phyloP scores from a whole-genome alignment of 2,888 invertebrate species.

The Athalia cordata region DNA sequence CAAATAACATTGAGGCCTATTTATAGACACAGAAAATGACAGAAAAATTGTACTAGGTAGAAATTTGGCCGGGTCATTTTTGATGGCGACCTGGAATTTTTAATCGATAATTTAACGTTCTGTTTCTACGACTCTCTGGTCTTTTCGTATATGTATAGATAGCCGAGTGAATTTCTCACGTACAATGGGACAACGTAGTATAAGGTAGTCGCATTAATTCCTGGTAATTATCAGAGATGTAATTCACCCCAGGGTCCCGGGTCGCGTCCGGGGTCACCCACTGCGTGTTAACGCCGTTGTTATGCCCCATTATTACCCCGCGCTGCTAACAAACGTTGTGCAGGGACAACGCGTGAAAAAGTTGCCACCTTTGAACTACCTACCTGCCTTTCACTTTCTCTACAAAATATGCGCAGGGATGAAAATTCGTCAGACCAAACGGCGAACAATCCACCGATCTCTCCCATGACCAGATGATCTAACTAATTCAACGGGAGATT shows the following conservation, averaged over 20 bases:
- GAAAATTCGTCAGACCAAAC: neutral
- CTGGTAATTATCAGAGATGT: conserved; percentile 72
- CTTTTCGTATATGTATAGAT: neutral
- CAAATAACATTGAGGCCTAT: too few species aligned
- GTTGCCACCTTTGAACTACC: conserved; percentile 23
- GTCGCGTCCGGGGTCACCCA: conserved; percentile 69
- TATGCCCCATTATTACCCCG: conserved; percentile 70
- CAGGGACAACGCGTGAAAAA: conserved; percentile 43
- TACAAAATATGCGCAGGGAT: neutral
- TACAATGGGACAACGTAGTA: conserved; percentile 51
- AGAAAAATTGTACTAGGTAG: too few species aligned
- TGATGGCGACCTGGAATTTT: neutral
- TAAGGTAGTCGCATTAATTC: conserved; percentile 49
- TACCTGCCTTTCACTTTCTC: neutral
- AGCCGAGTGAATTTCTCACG: conserved; percentile 31
- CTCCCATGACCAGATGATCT: too few species aligned
- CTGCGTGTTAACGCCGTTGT: conserved; percentile 73
- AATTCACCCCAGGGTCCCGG: conserved; percentile 69
- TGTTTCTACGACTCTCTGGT: conserved; percentile 2
- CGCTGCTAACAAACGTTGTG: conserved; percentile 14
- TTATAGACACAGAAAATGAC: too few species aligned
- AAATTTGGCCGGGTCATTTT: neutral
- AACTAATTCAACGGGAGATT: neutral
- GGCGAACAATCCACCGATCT: too few species aligned
- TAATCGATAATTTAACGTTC: conserved; percentile 4